Evolutionary conservation across 2,888 invertebrate species (phyloP).

Genomic region (Drosophila nigricruria): DNA sequence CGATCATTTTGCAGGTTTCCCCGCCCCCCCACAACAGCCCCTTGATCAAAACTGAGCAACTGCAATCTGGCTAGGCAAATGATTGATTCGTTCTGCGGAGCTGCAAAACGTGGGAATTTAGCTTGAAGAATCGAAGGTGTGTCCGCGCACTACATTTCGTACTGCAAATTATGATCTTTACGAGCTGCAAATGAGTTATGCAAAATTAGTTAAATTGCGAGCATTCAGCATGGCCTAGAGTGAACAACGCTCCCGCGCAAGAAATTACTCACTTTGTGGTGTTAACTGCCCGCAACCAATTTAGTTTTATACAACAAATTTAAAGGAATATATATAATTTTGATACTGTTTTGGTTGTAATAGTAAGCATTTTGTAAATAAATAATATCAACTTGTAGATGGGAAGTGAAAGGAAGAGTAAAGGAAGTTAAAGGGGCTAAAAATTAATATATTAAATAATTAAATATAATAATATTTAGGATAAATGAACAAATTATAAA

Average conservation of each 20-base stretch:
- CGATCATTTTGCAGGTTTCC: slow-evolving; percentile 4
- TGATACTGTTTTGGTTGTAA: neutral
- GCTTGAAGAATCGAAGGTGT: slow-evolving; percentile 75
- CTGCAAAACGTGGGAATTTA: slow-evolving; percentile 78
- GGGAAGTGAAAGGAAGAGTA: neutral
- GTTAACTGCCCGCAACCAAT: slow-evolving; percentile 27
- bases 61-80: slow-evolving; percentile 62
- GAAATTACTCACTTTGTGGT: slow-evolving; percentile 26
- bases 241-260: slow-evolving; percentile 12
- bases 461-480: neutral
- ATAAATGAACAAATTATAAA: too few relatives aligned
- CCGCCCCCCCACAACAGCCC: neutral
- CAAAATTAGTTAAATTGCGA: slow-evolving; percentile 57
- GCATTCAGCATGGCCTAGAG: slow-evolving; percentile 22
- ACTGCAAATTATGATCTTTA: slow-evolving; percentile 69
- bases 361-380: neutral
- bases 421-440: too few relatives aligned
- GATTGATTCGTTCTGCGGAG: slow-evolving; percentile 74
- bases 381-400: neutral
- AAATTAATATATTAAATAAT: neutral
- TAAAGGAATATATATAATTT: neutral
- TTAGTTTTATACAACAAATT: neutral
- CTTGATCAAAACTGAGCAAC: slow-evolving; percentile 18
- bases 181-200: slow-evolving; percentile 67
- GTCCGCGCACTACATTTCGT: slow-evolving; percentile 69